These are phyloP conservation scores for Chauna torquata DNA, from an alignment of 2,113 vertebrate genomes.

Conservation along the genomic window DNA sequence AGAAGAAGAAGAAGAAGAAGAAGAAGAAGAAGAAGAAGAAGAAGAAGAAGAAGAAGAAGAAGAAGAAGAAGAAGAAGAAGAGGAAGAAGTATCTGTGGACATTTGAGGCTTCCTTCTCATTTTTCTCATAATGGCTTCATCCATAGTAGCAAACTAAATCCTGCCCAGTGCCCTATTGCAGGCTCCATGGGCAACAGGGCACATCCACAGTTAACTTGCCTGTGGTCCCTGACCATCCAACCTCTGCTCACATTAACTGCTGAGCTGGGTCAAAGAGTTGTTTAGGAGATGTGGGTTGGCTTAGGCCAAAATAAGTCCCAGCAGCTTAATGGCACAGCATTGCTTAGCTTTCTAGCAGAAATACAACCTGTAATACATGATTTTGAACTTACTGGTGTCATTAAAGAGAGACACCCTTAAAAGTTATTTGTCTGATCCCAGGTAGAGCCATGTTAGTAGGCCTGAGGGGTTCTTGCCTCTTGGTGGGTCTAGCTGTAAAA, in stretches of 20 bases:
- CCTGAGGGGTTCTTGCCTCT: neutral
- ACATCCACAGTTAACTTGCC: neutral
- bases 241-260: neutral
- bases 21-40: no score
- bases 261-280: neutral
- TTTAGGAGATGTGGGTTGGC: neutral
- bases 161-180: neutral
- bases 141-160: neutral
- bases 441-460: neutral
- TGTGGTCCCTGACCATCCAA: neutral
- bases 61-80: no score
- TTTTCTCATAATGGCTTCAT: neutral
- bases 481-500: neutral
- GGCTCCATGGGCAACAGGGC: neutral
- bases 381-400: neutral
- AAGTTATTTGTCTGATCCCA: neutral
- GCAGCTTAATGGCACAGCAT: neutral
- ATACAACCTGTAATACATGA: neutral
- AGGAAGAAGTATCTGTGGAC: neutral
- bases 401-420: neutral
- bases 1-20: no score
- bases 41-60: no score
- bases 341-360: neutral
- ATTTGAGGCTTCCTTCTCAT: neutral
- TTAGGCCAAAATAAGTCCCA: neutral